Conservation (phyloP, 2,888 invertebrate genomes). For the Machimus atricapillus region DNA sequence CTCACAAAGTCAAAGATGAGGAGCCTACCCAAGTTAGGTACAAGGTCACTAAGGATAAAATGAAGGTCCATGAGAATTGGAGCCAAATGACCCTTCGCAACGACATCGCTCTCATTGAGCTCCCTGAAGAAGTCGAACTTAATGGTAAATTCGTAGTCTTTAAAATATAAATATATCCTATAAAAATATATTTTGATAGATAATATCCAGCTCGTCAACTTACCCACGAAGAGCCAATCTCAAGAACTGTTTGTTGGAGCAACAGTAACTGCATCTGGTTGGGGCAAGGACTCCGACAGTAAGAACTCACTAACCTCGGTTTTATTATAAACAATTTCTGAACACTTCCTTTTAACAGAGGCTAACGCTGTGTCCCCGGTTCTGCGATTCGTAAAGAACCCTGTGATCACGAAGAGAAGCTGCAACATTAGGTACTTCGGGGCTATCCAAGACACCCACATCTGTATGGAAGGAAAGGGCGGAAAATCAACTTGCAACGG, state of each 20-base stretch:
- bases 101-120: constrained; percentile 63
- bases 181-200: constrained; percentile 45
- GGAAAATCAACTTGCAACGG: constrained; percentile 55
- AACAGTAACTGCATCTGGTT: constrained; percentile 54
- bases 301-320: constrained; percentile 1
- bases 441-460: constrained; percentile 47
- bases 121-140: constrained; percentile 57
- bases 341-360: constrained; percentile 41
- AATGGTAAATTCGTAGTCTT: constrained; percentile 54
- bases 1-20: constrained; percentile 34
- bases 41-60: constrained; percentile 49
- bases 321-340: background rate
- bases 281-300: constrained; percentile 55
- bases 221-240: constrained; percentile 50
- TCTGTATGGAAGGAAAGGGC: constrained; percentile 51
- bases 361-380: constrained; percentile 50
- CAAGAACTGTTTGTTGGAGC: constrained; percentile 50
- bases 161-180: background rate
- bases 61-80: constrained; percentile 60
- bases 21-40: constrained; percentile 49
- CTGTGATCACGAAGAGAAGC: constrained; percentile 51
- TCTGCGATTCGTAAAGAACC: constrained; percentile 51
- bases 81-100: constrained; percentile 54
- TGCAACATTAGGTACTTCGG: constrained; percentile 52
- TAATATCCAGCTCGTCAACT: constrained; percentile 51